Evolutionary conservation across 2,797 vertebrate genomes (phyloP).

Genomic region (Nasua narica): DNA sequence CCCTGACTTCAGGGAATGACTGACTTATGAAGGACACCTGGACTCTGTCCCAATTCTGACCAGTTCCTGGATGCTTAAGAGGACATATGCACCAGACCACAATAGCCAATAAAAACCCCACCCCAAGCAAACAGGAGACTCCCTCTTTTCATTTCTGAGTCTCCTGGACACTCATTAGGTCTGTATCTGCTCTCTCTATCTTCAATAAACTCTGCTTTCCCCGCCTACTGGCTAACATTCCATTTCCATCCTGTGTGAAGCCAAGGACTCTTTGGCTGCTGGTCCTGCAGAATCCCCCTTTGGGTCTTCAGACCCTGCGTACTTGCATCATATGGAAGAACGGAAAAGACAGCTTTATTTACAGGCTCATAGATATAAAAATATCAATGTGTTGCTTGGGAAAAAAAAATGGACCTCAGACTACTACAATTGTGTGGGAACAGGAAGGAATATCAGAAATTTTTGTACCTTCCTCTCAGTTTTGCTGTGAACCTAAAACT

Average conservation of each 20-base stretch:
- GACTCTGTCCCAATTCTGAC: background rate
- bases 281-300: background rate
- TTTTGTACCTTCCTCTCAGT: background rate
- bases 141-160: background rate
- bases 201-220: background rate
- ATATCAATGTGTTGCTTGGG: too few relatives aligned
- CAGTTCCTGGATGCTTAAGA: background rate
- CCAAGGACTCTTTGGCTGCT: background rate
- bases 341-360: background rate
- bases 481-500: background rate
- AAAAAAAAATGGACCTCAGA: background rate
- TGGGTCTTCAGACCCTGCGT: background rate
- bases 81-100: background rate
- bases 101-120: background rate
- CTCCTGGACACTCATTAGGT: background rate
- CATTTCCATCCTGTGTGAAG: background rate
- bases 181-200: background rate
- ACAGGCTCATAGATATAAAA: background rate
- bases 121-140: background rate
- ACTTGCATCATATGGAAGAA: background rate
- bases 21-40: background rate
- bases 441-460: background rate
- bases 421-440: background rate
- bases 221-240: background rate
- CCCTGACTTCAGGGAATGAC: background rate